These are phyloP conservation scores for Pristionchus maxplancki DNA, from an alignment of 2,888 invertebrate genomes.

Conservation along the genomic window DNA sequence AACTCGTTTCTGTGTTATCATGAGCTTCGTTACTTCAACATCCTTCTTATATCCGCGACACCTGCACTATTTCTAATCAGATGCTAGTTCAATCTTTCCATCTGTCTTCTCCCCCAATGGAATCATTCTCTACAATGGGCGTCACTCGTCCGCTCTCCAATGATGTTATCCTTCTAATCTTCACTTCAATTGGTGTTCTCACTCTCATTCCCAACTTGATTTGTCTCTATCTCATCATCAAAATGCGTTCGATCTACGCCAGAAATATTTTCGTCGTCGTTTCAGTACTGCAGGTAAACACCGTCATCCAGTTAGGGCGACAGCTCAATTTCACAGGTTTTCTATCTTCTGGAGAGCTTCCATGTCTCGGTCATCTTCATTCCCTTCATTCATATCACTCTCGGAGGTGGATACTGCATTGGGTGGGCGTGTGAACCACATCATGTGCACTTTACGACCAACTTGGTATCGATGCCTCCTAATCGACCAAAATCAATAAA, in stretches of 20 bases:
- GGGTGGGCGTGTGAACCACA: not conserved
- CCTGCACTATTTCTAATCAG: not conserved
- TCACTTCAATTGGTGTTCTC: not conserved
- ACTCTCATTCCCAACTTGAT: not conserved
- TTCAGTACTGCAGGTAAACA: not conserved
- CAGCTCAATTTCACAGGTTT: not conserved
- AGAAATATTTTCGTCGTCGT: not conserved
- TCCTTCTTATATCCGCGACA: not conserved
- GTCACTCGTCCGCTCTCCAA: not conserved
- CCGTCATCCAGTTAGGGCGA: not conserved
- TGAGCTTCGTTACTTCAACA: no score
- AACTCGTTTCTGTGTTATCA: no score
- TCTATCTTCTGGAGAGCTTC: not conserved
- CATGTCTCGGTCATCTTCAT: not conserved
- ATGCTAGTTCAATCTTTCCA: not conserved
- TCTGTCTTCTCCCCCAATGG: not conserved
- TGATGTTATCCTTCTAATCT: not conserved
- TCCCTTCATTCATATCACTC: not conserved
- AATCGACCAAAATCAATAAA: no score
- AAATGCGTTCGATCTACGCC: not conserved
- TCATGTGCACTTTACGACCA: not conserved
- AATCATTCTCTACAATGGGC: not conserved
- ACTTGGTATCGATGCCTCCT: not conserved
- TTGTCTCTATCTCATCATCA: conserved; percentile 23
- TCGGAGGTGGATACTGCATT: not conserved